phyloP scores from a whole-genome alignment of 2,888 invertebrate species.

The Pimpla rufipes region DNA sequence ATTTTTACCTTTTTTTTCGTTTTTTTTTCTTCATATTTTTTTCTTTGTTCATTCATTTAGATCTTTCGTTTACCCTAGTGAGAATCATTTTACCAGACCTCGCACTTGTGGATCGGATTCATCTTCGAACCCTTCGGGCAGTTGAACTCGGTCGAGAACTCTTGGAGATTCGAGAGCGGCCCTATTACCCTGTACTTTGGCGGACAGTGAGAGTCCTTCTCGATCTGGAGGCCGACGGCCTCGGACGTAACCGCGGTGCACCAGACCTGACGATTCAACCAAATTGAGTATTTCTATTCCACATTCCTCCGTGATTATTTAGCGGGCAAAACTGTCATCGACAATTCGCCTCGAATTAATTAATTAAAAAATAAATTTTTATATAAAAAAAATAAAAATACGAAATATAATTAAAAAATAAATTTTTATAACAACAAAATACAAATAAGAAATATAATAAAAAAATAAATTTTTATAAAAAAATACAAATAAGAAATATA shows the following conservation, averaged over 20 bases:
- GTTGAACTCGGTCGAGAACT: conserved; percentile 93
- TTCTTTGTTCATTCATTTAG: background rate
- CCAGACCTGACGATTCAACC: conserved; percentile 90
- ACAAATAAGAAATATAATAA: no score
- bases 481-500: background rate
- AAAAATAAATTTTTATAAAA: no score
- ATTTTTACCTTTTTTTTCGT: conserved; percentile 16
- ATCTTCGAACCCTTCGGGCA: conserved; percentile 92
- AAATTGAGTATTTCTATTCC: no score
- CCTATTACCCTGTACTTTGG: conserved; percentile 95
- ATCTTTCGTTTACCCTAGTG: conserved; percentile 6
- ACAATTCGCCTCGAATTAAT: no score
- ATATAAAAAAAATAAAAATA: no score
- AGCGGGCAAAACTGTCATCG: no score
- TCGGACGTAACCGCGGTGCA: conserved; percentile 95
- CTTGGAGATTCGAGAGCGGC: conserved; percentile 93
- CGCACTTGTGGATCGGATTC: conserved; percentile 95
- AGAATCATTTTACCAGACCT: conserved; percentile 92
- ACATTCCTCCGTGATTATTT: no score
- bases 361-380: no score
- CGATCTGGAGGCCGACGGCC: conserved; percentile 93
- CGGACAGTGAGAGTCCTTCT: conserved; percentile 97
- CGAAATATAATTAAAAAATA: no score
- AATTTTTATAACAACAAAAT: no score
- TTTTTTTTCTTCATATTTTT: background rate